Conservation (phyloP, 2,888 invertebrate species). For the Blastobasis adustella region DNA sequence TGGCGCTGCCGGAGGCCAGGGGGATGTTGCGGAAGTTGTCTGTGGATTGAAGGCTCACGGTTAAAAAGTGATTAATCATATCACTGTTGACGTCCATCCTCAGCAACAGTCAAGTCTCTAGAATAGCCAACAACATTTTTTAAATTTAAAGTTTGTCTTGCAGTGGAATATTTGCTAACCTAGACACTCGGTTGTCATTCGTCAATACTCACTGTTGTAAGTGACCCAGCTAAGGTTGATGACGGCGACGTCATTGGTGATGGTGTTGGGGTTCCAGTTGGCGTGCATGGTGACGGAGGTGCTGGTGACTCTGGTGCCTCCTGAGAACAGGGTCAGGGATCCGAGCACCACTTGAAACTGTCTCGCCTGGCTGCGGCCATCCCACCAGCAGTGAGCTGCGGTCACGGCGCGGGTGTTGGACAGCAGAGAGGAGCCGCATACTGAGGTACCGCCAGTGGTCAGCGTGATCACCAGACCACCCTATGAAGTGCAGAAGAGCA, state of each 20-base stretch:
- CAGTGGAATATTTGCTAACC: too few species aligned
- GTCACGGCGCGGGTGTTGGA: conserved; percentile 24
- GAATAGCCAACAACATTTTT: too few species aligned
- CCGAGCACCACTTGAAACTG: conserved; percentile 28
- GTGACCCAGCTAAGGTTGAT: conserved; percentile 15
- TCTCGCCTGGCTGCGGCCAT: conserved; percentile 12
- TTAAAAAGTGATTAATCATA: too few species aligned
- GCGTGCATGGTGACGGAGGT: conserved; percentile 21
- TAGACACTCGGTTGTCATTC: too few species aligned
- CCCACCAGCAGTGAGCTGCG: conserved; percentile 25
- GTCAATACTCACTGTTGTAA: conserved; percentile 18
- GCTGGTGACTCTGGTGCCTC: conserved; percentile 26
- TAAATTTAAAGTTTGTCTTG: too few species aligned
- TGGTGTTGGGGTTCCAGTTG: conserved; percentile 16
- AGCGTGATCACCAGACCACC: conserved; percentile 22
- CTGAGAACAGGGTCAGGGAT: conserved; percentile 24
- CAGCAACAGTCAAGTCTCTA: too few species aligned
- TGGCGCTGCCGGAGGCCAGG: conserved; percentile 17
- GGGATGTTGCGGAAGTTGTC: conserved; percentile 19
- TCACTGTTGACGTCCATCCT: too few species aligned
- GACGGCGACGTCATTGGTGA: conserved; percentile 31
- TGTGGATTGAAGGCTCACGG: conserved; percentile 1
- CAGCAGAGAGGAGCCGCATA: conserved; percentile 32
- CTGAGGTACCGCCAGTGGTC: conserved; percentile 16
- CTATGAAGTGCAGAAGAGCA: too few species aligned